Evolutionary conservation across 2,888 invertebrate genomes (phyloP).

Genomic region (Hemistola chrysoprasaria): DNA sequence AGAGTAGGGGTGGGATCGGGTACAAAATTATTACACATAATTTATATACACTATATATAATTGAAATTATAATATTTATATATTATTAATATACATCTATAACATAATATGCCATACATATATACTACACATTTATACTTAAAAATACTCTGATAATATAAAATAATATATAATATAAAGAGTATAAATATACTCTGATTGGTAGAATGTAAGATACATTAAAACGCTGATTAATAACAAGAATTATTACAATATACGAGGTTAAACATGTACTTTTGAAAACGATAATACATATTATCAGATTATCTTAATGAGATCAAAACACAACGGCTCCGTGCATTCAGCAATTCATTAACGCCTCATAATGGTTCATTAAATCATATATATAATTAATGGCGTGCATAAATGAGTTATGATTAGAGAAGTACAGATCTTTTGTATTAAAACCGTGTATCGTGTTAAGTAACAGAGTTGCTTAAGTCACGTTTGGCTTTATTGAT

Average conservation of each 20-base stretch:
- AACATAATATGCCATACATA: too few species aligned
- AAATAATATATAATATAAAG: too few species aligned
- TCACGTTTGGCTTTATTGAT: slow-evolving; percentile 68
- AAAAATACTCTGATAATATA: too few species aligned
- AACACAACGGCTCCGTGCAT: slow-evolving; percentile 12
- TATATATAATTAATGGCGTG: slow-evolving; percentile 67
- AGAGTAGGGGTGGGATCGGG: too few species aligned
- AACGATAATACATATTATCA: slow-evolving; percentile 11
- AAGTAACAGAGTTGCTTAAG: slow-evolving; percentile 66
- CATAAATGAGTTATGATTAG: slow-evolving; percentile 60
- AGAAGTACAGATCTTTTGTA: slow-evolving; percentile 62
- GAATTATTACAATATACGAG: slow-evolving; percentile 2
- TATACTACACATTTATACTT: too few species aligned
- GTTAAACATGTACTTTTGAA: slow-evolving; percentile 5
- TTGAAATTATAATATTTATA: too few species aligned
- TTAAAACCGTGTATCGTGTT: slow-evolving; percentile 55
- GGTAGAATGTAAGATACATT: not conserved
- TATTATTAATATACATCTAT: too few species aligned
- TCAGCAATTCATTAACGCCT: slow-evolving; percentile 53
- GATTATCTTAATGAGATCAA: slow-evolving; percentile 19
- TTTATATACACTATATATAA: too few species aligned
- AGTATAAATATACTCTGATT: too few species aligned
- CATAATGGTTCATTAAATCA: slow-evolving; percentile 56
- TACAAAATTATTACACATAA: too few species aligned
- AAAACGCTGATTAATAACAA: slow-evolving; percentile 1